Percentiles rank a stretch among this genome's conserved stretches.
Conservation (phyloP, 2,888 invertebrate genomes). For the Hemaris fuciformis region DNA sequence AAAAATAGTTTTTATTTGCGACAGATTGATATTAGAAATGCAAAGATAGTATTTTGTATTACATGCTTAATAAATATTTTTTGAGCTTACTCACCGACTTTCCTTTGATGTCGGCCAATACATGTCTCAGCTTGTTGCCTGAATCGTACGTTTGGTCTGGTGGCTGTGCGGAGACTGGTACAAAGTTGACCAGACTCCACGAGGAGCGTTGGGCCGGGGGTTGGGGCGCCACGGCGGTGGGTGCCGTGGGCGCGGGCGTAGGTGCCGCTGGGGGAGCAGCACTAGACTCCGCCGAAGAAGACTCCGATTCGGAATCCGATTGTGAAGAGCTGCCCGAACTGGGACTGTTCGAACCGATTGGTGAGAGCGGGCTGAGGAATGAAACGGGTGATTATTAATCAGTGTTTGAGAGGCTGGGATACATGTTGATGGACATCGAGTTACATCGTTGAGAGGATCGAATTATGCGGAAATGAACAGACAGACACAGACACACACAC, state of each 20-base stretch:
- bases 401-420: too few species aligned
- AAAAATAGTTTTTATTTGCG: too few species aligned
- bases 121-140: conserved; percentile 79
- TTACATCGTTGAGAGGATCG: too few species aligned
- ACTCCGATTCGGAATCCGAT: conserved; percentile 61
- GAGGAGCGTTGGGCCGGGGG: conserved; percentile 69
- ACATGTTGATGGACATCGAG: too few species aligned
- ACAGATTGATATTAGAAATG: neutral
- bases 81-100: conserved; percentile 57
- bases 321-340: conserved; percentile 72
- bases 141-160: conserved; percentile 74
- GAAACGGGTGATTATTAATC: neutral
- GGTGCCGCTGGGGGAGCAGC: conserved; percentile 81
- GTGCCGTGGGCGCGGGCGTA: conserved; percentile 41
- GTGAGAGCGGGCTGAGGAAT: conserved; percentile 62
- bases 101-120: conserved; percentile 77
- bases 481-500: too few species aligned
- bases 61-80: neutral
- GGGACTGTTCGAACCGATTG: conserved; percentile 72
- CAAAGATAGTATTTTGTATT: neutral
- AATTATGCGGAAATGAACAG: too few species aligned
- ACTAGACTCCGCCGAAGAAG: conserved; percentile 83
- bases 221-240: conserved; percentile 42
- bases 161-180: conserved; percentile 58
- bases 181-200: conserved; percentile 74